A percentile compares a stretch with the other conserved stretches of the same genome.
phyloP scores from a whole-genome alignment of 2,888 invertebrate genomes.

The Campaea margaritaria region DNA sequence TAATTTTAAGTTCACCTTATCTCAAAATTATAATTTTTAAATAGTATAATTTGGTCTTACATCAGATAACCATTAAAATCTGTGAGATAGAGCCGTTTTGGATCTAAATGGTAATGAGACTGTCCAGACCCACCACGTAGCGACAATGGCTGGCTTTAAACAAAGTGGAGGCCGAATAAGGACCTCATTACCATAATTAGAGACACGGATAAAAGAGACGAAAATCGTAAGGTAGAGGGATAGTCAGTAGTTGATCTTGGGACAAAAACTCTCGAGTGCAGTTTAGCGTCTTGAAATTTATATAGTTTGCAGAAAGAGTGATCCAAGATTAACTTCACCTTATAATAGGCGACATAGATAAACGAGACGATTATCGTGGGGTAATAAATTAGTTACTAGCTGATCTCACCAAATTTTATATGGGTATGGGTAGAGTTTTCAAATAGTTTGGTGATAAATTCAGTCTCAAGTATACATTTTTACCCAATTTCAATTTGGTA shows the following conservation, averaged over 20 bases:
- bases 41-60: constrained; percentile 10
- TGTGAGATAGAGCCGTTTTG: constrained; percentile 51
- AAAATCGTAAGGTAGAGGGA: constrained; percentile 22
- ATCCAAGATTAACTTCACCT: no score
- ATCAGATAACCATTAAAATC: constrained; percentile 48
- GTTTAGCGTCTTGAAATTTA: no score
- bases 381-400: no score
- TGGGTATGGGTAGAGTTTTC: no score
- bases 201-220: constrained; percentile 31
- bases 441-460: no score
- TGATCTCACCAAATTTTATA: no score
- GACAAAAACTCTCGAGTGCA: background rate
- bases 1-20: constrained; percentile 3
- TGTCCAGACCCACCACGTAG: constrained; percentile 40
- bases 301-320: no score
- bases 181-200: constrained; percentile 47
- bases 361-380: no score
- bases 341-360: no score
- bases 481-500: no score
- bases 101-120: constrained; percentile 58
- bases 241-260: constrained; percentile 7
- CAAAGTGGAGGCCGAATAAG: constrained; percentile 44
- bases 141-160: constrained; percentile 38
- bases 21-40: constrained; percentile 12
- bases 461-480: no score